A percentile compares a stretch with the other conserved stretches of the same genome.
Evolutionary conservation across 2,113 vertebrate genomes (phyloP).

Genomic region (Psilopsiagon aymara): DNA sequence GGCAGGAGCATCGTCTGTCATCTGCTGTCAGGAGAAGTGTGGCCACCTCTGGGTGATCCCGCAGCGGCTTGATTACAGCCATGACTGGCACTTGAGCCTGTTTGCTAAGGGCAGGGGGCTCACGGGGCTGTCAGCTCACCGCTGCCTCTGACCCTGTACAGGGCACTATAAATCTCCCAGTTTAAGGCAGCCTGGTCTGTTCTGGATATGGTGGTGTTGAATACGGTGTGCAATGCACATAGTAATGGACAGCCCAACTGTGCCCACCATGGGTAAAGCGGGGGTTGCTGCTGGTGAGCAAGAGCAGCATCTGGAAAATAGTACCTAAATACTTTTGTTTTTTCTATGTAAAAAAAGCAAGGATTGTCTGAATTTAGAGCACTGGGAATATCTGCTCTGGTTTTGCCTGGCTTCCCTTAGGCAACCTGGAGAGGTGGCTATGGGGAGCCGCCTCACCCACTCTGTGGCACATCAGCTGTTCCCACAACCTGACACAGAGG

Average conservation of each 20-base stretch:
- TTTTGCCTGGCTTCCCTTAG: not conserved
- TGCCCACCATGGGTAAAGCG: not conserved
- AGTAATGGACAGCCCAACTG: accelerated
- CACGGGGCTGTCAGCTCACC: not conserved
- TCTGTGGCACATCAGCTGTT: not conserved
- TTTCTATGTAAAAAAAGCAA: not conserved
- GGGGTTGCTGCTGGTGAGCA: not conserved
- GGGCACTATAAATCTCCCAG: constrained; percentile 28
- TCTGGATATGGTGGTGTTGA: not conserved
- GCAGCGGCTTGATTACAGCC: not conserved
- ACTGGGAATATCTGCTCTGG: not conserved
- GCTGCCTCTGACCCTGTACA: not conserved
- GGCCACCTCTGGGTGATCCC: constrained; percentile 13
- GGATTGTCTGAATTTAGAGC: not conserved
- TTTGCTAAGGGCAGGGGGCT: constrained; percentile 53
- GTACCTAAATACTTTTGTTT: not conserved
- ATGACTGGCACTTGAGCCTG: constrained; percentile 63
- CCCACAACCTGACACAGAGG: accelerated
- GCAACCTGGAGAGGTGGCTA: not conserved
- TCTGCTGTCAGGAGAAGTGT: not conserved
- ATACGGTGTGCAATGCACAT: not conserved
- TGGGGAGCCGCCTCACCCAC: not conserved
- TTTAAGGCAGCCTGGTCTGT: not conserved
- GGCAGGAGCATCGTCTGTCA: constrained; percentile 29
- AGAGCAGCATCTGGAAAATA: not conserved